Conservation (phyloP, 2,797 vertebrate species). For the Poeciliopsis infans region DNA sequence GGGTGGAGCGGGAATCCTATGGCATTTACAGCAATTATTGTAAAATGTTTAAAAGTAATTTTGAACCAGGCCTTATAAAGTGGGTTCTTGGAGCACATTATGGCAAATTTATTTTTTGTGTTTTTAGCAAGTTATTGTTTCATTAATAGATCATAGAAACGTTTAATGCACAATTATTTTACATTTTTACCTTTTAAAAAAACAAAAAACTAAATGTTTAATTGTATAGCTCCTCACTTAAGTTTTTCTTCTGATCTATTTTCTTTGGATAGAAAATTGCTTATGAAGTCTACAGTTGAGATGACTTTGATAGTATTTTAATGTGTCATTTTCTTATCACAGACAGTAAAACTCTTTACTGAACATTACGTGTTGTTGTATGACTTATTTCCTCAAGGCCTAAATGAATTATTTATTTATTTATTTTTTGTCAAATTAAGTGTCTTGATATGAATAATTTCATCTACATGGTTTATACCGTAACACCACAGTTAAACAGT, state of each 20-base stretch:
- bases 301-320: not conserved
- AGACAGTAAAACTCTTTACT: not conserved
- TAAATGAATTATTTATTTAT: too few relatives aligned
- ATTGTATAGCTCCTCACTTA: not conserved
- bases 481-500: not conserved
- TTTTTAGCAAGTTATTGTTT: not conserved
- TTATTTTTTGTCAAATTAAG: not conserved
- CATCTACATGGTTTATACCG: not conserved
- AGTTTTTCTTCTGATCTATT: not conserved
- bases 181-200: not conserved
- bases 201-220: not conserved
- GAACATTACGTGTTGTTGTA: not conserved
- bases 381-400: not conserved
- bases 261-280: not conserved
- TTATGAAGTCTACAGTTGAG: not conserved
- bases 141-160: not conserved
- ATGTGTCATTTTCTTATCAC: not conserved
- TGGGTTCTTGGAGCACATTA: not conserved
- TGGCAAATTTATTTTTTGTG: not conserved
- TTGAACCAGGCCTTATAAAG: not conserved
- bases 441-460: not conserved
- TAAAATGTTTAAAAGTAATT: not conserved
- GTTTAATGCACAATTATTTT: not conserved
- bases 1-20: too few relatives aligned
- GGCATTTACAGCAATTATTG: not conserved